A percentile compares a stretch with the other conserved stretches of the same genome.
These are phyloP conservation scores for Oscarella lobularis DNA, from an alignment of 37 sponge, comb jelly and placozoan species.

Conservation along the genomic window DNA sequence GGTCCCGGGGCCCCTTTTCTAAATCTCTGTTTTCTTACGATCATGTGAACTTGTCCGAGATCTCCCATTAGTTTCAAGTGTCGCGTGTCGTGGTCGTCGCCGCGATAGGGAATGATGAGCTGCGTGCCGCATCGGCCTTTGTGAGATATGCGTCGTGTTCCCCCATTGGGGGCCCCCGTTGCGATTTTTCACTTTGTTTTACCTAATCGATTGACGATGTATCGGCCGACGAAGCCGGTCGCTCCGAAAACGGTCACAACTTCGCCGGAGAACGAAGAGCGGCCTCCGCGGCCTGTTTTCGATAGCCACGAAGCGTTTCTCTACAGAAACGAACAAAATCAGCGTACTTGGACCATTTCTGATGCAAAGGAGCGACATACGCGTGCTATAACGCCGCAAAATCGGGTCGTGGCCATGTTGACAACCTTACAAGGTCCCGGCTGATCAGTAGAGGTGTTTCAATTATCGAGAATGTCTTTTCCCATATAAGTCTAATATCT, in stretches of 20 bases:
- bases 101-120: conserved; percentile 62
- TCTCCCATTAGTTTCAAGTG: conserved; percentile 85
- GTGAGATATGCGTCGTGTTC: no score
- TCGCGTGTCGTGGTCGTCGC: conserved; percentile 73
- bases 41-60: conserved; percentile 66
- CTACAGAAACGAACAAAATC: not conserved
- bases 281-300: conserved; percentile 69
- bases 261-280: conserved; percentile 91
- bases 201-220: conserved; percentile 90
- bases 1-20: no score
- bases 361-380: not conserved
- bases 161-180: no score
- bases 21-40: conserved; percentile 16
- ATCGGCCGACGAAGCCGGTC: conserved; percentile 87
- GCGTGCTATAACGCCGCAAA: not conserved
- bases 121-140: conserved; percentile 69
- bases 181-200: no score
- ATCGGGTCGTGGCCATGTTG: no score
- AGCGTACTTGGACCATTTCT: not conserved
- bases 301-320: conserved; percentile 15
- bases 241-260: conserved; percentile 94
- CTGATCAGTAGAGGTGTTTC: no score
- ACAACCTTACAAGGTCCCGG: no score
- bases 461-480: no score
- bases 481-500: no score